These are phyloP conservation scores for Salpingus planirostris DNA, from an alignment of 2,888 invertebrate species.

Conservation along the genomic window DNA sequence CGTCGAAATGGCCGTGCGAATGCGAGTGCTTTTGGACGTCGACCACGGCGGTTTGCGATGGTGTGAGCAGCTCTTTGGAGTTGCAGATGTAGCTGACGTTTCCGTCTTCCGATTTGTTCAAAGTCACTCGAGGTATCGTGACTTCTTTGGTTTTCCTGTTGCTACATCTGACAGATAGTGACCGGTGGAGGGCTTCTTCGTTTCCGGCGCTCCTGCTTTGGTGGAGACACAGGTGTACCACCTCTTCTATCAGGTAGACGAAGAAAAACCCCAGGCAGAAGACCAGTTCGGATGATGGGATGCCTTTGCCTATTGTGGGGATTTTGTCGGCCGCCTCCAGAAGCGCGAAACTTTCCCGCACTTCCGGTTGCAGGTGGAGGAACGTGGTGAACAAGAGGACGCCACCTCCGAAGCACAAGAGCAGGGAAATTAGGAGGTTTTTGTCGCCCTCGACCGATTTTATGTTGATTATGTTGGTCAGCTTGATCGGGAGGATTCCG, in stretches of 20 bases:
- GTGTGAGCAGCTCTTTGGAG: constrained; percentile 34
- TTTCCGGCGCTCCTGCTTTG: constrained; percentile 37
- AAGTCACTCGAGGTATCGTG: constrained; percentile 34
- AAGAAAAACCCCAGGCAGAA: constrained; percentile 57
- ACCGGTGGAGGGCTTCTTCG: constrained; percentile 43
- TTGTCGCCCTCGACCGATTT: constrained; percentile 36
- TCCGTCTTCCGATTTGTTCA: constrained; percentile 35
- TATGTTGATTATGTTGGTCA: constrained; percentile 33
- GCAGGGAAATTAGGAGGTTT: constrained; percentile 47
- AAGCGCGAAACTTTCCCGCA: constrained; percentile 47
- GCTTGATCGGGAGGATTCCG: constrained; percentile 48
- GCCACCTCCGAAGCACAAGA: constrained; percentile 58
- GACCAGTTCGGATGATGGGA: constrained; percentile 49
- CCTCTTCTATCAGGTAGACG: constrained; percentile 54
- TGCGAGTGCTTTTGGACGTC: constrained; percentile 13
- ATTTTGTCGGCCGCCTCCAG: constrained; percentile 42
- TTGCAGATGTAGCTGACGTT: constrained; percentile 32
- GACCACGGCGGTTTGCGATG: constrained; percentile 22
- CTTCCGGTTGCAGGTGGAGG: constrained; percentile 56
- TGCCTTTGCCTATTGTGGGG: constrained; percentile 41
- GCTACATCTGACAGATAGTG: constrained; percentile 47
- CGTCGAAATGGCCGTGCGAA: constrained; percentile 18
- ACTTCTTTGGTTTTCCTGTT: constrained; percentile 32
- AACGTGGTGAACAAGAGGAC: constrained; percentile 57
- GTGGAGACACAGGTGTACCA: constrained; percentile 49